phyloP scores from a whole-genome alignment of 1,140 invertebrate species.

The Ceratina calcarata region DNA sequence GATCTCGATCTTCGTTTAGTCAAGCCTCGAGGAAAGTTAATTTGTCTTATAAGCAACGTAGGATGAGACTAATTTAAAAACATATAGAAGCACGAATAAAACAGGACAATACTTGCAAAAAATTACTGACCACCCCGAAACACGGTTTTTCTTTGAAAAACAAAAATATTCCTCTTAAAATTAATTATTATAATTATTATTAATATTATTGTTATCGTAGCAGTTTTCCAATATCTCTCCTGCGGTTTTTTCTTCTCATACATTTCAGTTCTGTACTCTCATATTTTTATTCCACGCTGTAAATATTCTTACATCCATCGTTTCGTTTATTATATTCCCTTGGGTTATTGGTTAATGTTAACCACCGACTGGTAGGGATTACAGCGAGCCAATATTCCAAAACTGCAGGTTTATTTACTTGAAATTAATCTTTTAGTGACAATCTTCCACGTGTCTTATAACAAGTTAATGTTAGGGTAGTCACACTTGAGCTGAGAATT shows the following conservation, averaged over 20 bases:
- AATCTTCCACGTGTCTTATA: neutral
- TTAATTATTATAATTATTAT: too few relatives aligned
- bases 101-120: neutral
- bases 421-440: too few relatives aligned
- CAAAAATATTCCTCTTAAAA: neutral
- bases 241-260: too few relatives aligned
- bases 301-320: too few relatives aligned
- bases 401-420: neutral
- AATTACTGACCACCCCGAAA: neutral
- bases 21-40: neutral
- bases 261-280: too few relatives aligned
- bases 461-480: constrained; percentile 22
- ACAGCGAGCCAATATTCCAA: neutral
- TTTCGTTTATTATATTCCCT: too few relatives aligned
- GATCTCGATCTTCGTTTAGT: neutral
- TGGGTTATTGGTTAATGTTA: neutral
- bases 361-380: neutral
- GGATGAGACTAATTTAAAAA: neutral
- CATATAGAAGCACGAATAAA: neutral
- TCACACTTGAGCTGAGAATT: neutral
- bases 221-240: too few relatives aligned
- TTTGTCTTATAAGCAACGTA: neutral
- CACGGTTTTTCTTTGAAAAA: neutral
- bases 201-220: too few relatives aligned
- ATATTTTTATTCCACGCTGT: too few relatives aligned